Base-by-base conservation (phyloP, 2,888 invertebrate genomes). In the Cryptus viduatorius region DNA sequence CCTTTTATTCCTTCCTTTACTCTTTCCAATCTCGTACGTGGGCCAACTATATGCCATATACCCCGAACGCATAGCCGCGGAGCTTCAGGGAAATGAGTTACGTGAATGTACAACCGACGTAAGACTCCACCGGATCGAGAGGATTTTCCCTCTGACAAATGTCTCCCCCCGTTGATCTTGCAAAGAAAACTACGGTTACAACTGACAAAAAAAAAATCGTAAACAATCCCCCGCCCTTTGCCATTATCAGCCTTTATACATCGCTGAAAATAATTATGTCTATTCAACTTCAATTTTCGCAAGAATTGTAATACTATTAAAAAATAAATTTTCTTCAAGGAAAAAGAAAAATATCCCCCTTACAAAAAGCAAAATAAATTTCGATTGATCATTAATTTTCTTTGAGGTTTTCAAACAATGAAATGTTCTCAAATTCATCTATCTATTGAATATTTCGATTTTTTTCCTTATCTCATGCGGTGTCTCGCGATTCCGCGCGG, bases 1-100 rank as follows among this genome's bases (percentile, higher is more conserved):
- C 53, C 56, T 53, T 72, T 65, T 61, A 56, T 56, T 56, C 44
- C 67, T 19, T 65, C 12, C 50, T 72, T 37, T 44, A 42, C 64
- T 71, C 79, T 73, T 79, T 46, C 67, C 73, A 79, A 79, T 79
- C 72, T 79, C 79, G 67, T 44, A 79, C 73, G 80, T 80, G 73
- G 67, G 59, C 61, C 19, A 56, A 56, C 56, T 64, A 42, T 50
- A 64, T 42, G 19, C 16, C 31, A 42, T 42, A 19, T 3, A 19
- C 29, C 12, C 5, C 19, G 1, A 12, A 5, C 31, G 69, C 46
- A 16, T 4, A 19, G 12, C 29, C 10, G 56, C 10, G 56, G 56
- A 59, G 73, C 73, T 75, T 68, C 59, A 50, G 67, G 59, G 73
- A 80, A 68, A 80, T 80, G 73, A 75, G 53, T 67, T 75, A 80